These are phyloP conservation scores for Characodon lateralis DNA, from an alignment of 2,797 vertebrate species.

Conservation along the genomic window DNA sequence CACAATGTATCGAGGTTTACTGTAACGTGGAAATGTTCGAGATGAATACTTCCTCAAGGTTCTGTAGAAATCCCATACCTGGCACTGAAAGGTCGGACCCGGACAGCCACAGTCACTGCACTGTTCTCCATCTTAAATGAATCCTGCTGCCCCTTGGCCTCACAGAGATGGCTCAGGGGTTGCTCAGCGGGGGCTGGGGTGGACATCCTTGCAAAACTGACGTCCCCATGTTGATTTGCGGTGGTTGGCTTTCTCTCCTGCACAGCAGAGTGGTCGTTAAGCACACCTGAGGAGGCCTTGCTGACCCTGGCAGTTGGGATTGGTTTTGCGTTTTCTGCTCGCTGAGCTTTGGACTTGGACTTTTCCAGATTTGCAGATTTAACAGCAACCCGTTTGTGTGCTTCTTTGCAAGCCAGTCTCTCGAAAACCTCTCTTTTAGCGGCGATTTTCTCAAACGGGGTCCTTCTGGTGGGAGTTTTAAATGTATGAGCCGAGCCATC, in stretches of 20 bases:
- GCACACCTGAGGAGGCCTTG: conserved; percentile 35
- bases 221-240: conserved; percentile 34
- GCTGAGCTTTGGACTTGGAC: conserved; percentile 53
- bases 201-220: conserved; percentile 22
- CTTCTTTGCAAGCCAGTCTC: conserved; percentile 67
- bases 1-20: neutral
- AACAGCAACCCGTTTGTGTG: conserved; percentile 34
- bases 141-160: conserved; percentile 51
- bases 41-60: neutral
- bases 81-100: conserved; percentile 88
- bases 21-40: neutral
- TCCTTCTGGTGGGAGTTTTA: conserved; percentile 68
- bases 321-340: conserved; percentile 37
- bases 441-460: conserved; percentile 68
- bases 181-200: conserved; percentile 30
- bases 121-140: conserved; percentile 86
- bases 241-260: conserved; percentile 48
- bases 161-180: conserved; percentile 32
- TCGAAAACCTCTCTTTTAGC: conserved; percentile 72
- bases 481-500: conserved; percentile 44
- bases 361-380: conserved; percentile 72
- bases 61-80: conserved; percentile 77
- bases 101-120: conserved; percentile 91
- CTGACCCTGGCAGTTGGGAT: conserved; percentile 27
- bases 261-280: conserved; percentile 20